These are phyloP conservation scores for Watsonalla binaria DNA, from an alignment of 2,888 invertebrate species.

Conservation along the genomic window DNA sequence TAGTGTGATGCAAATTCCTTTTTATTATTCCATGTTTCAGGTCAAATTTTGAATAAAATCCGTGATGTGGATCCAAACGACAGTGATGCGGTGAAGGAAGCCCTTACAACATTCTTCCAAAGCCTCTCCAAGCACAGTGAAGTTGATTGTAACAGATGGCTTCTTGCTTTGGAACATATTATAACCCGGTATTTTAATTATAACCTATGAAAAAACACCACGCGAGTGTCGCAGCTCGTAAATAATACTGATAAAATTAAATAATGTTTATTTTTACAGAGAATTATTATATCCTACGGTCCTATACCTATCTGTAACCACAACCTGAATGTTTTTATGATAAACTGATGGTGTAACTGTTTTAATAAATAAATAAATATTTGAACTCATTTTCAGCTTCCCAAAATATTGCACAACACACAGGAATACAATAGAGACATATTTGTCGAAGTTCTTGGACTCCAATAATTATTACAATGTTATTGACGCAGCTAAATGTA, in stretches of 20 bases:
- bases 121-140: constrained; percentile 45
- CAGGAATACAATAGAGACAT: constrained; percentile 48
- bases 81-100: constrained; percentile 60
- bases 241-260: background rate
- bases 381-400: constrained; percentile 55
- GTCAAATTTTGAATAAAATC: constrained; percentile 55
- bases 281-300: no score
- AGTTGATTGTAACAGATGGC: constrained; percentile 40
- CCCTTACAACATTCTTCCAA: constrained; percentile 47
- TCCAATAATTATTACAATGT: constrained; percentile 49
- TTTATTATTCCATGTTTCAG: constrained; percentile 33
- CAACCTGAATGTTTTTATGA: no score
- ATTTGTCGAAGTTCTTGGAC: constrained; percentile 43
- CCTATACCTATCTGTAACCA: no score
- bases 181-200: constrained; percentile 60
- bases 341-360: no score
- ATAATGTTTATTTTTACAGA: no score
- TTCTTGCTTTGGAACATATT: constrained; percentile 45
- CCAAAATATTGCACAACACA: constrained; percentile 63
- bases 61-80: constrained; percentile 56
- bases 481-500: constrained; percentile 64
- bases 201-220: constrained; percentile 38
- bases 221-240: background rate
- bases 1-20: background rate
- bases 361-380: no score